phyloP scores from a whole-genome alignment of 2,797 vertebrate genomes.

The Schizopygopsis malacanthus region DNA sequence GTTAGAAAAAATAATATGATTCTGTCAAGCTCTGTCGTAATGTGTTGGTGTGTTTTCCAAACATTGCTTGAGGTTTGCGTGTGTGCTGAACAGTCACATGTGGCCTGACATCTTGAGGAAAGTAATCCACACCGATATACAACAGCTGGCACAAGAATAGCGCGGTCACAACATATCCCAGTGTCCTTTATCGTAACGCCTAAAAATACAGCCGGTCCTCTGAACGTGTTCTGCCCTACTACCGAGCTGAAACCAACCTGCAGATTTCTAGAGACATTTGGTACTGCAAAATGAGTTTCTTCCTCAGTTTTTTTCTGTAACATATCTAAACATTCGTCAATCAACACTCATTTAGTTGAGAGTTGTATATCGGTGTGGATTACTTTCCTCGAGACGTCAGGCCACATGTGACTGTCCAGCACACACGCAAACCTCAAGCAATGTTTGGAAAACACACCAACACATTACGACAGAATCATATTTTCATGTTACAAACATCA shows the following conservation, averaged over 20 bases:
- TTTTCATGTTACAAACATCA: background rate
- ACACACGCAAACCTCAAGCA: background rate
- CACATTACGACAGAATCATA: background rate
- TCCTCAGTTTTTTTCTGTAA: background rate
- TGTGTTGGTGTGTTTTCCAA: background rate
- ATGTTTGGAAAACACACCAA: background rate
- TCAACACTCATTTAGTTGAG: background rate
- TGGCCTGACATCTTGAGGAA: background rate
- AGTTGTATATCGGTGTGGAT: constrained; percentile 10
- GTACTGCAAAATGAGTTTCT: background rate
- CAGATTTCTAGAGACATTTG: background rate
- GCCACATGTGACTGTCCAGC: background rate
- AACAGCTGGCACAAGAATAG: constrained; percentile 26
- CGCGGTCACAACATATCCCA: constrained; percentile 3
- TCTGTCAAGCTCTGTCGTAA: background rate
- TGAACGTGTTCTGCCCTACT: constrained; percentile 36
- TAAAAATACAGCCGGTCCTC: constrained; percentile 50
- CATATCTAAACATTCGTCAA: background rate
- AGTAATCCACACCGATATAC: constrained; percentile 6
- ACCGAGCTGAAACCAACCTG: constrained; percentile 18
- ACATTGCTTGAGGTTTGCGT: background rate
- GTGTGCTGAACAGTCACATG: background rate
- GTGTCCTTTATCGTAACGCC: constrained; percentile 47
- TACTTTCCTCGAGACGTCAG: background rate
- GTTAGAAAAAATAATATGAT: too few relatives aligned